A percentile compares a stretch with the other conserved stretches of the same genome.
Evolutionary conservation across 2,113 vertebrate species (phyloP).

Genomic region (Mobula birostris): DNA sequence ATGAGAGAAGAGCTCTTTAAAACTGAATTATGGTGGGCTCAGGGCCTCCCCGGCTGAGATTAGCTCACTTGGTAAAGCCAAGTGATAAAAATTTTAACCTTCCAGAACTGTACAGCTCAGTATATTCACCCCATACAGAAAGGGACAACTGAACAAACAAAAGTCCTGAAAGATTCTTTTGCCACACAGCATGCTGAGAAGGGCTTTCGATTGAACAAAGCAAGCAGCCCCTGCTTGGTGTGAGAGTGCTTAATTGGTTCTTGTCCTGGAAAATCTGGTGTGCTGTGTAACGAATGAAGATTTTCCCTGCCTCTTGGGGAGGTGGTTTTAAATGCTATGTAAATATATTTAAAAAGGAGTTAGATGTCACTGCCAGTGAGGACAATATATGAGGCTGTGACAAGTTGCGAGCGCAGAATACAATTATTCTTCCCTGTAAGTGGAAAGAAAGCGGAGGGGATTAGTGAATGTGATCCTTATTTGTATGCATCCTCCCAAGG

Average conservation of each 20-base stretch:
- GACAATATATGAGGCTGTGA: conserved; percentile 10
- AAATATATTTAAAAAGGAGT: conserved; percentile 30
- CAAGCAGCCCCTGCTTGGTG: background rate
- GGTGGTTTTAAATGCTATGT: conserved; percentile 4
- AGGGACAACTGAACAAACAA: background rate
- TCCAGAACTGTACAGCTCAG: background rate
- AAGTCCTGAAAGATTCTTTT: background rate
- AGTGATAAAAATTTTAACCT: background rate
- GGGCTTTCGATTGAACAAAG: background rate
- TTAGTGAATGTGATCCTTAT: background rate
- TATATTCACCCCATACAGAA: background rate
- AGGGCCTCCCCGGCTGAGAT: background rate
- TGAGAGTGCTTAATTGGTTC: background rate
- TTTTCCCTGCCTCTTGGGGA: background rate
- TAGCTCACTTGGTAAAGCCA: background rate
- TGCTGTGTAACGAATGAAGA: conserved; percentile 12
- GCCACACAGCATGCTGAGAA: background rate
- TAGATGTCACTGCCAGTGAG: conserved; percentile 6
- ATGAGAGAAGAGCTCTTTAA: conserved; percentile 9
- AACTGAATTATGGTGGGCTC: background rate
- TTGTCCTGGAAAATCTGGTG: background rate
- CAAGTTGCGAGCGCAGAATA: background rate
- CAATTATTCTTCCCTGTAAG: background rate
- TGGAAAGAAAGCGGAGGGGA: background rate
- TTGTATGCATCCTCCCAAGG: background rate